A percentile compares a stretch with the other conserved stretches of the same genome.
Evolutionary conservation across 2,113 vertebrate species (phyloP).

Genomic region (Oncorhynchus kisutch): DNA sequence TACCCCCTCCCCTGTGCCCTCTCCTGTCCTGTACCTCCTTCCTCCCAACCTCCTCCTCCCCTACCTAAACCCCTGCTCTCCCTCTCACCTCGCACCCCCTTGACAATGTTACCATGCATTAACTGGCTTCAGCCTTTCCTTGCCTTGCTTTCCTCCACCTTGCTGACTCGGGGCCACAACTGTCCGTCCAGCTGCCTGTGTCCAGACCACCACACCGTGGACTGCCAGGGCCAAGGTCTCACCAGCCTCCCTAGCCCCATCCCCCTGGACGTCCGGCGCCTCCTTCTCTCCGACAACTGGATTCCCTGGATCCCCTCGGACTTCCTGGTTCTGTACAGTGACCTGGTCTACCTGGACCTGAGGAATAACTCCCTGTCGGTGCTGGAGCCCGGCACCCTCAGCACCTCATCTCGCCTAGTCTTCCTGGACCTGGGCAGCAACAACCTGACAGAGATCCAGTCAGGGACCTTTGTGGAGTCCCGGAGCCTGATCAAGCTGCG

Average conservation of each 20-base stretch:
- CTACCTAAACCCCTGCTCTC: constrained; percentile 22
- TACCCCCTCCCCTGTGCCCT: constrained; percentile 28
- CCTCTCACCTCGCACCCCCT: constrained; percentile 46
- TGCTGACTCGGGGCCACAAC: constrained; percentile 63
- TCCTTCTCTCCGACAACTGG: constrained; percentile 86
- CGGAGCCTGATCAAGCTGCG: constrained; percentile 86
- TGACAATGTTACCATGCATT: constrained; percentile 74
- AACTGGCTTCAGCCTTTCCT: constrained; percentile 68
- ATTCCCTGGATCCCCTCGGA: constrained; percentile 86
- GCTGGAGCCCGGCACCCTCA: constrained; percentile 85
- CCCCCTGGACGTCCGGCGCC: constrained; percentile 86
- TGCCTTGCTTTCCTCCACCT: constrained; percentile 66
- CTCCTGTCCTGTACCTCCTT: constrained; percentile 42
- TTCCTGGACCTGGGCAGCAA: constrained; percentile 90
- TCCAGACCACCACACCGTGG: constrained; percentile 88
- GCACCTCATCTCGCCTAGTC: constrained; percentile 84
- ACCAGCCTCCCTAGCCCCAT: constrained; percentile 83
- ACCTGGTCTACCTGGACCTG: constrained; percentile 90
- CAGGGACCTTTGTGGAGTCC: constrained; percentile 82
- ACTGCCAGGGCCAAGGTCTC: constrained; percentile 85
- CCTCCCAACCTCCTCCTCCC: constrained; percentile 32
- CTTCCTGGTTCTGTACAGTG: constrained; percentile 89
- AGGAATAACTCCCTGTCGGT: constrained; percentile 86
- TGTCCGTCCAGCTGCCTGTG: constrained; percentile 87
- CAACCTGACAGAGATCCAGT: constrained; percentile 84